Evolutionary conservation across 2,797 vertebrate species (phyloP).

Genomic region (Chloroceryle inda): DNA sequence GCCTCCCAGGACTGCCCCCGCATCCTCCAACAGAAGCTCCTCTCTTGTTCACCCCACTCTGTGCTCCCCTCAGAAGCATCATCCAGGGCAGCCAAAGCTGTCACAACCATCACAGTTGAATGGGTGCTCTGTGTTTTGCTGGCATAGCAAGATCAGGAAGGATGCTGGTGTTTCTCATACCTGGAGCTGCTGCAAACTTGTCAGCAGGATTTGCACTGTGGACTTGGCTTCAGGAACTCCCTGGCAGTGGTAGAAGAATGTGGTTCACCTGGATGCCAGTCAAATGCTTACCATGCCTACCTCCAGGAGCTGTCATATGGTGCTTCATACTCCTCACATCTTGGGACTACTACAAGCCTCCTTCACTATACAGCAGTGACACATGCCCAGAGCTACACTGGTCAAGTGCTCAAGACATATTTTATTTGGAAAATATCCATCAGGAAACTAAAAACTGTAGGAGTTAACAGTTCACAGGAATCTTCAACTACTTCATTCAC

Average conservation of each 20-base stretch:
- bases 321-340: rapidly evolving
- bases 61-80: not conserved
- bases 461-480: not conserved
- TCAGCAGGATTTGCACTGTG: not conserved
- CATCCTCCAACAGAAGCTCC: rapidly evolving
- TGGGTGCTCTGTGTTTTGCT: not conserved
- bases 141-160: not conserved
- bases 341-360: not conserved
- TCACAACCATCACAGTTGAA: rapidly evolving
- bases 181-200: not conserved
- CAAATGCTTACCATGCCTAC: not conserved
- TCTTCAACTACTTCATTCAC: not conserved
- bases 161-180: not conserved
- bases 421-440: not conserved
- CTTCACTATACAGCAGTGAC: not conserved
- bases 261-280: not conserved
- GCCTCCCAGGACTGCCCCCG: not conserved
- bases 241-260: not conserved
- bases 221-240: not conserved
- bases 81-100: not conserved
- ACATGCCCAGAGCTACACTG: not conserved
- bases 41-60: rapidly evolving
- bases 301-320: not conserved
- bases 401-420: not conserved
- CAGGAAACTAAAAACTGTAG: not conserved